These are phyloP conservation scores for Cairina moschata DNA, from an alignment of 2,113 vertebrate species.

Conservation along the genomic window DNA sequence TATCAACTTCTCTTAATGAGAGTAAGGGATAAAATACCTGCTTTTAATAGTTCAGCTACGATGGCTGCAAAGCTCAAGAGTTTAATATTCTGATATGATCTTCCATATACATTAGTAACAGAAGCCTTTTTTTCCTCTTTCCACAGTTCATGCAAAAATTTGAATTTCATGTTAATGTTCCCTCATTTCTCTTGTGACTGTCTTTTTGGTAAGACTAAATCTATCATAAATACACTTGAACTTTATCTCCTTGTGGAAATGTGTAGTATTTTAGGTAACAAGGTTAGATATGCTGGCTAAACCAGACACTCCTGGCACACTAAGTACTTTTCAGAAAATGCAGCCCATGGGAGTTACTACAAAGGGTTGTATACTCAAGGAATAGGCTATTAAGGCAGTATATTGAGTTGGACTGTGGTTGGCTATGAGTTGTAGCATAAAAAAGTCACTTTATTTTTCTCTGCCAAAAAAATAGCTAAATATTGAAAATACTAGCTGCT, in stretches of 20 bases:
- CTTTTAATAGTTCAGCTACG: not conserved
- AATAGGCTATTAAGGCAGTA: constrained; percentile 31
- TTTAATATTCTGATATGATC: not conserved
- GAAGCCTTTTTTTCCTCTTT: not conserved
- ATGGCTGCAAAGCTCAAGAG: not conserved
- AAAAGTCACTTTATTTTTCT: not conserved
- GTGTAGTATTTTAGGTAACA: constrained; percentile 53
- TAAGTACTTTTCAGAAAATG: constrained; percentile 65
- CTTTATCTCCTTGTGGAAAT: constrained; percentile 59
- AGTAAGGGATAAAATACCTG: not conserved
- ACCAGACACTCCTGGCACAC: constrained; percentile 38
- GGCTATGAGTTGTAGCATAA: not conserved
- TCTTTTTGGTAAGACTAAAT: constrained; percentile 6
- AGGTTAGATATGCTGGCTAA: constrained; percentile 51
- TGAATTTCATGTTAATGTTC: not conserved
- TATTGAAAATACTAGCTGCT: not conserved
- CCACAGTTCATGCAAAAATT: not conserved
- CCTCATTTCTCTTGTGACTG: constrained; percentile 14
- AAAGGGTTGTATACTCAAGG: constrained; percentile 53
- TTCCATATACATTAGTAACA: not conserved
- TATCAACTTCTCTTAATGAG: not conserved
- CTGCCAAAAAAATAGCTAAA: not conserved
- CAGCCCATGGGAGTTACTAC: constrained; percentile 24
- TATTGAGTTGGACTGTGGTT: not conserved
- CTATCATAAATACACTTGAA: constrained; percentile 63